A percentile compares a stretch with the other conserved stretches of the same genome.
Evolutionary conservation across 2,888 invertebrate genomes (phyloP).

Genomic region (Thalpophila matura): DNA sequence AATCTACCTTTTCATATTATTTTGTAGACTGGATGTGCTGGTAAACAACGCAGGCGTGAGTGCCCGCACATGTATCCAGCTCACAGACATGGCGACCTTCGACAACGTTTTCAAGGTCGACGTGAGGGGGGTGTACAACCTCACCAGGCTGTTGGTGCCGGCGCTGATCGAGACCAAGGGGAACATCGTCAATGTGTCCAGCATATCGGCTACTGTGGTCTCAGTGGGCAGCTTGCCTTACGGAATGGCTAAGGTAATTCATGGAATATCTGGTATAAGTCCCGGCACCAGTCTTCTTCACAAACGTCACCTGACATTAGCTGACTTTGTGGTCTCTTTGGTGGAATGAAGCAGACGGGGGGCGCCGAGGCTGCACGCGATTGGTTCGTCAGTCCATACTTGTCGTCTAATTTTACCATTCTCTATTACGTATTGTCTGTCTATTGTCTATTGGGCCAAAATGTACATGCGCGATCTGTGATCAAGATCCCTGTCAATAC

Average conservation of each 20-base stretch:
- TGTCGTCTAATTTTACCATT: too few species aligned
- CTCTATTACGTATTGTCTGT: too few species aligned
- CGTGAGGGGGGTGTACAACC: slow-evolving; percentile 90
- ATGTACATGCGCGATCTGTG: background rate
- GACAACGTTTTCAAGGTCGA: slow-evolving; percentile 91
- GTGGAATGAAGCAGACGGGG: too few species aligned
- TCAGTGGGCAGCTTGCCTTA: slow-evolving; percentile 96
- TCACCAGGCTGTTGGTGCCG: slow-evolving; percentile 93
- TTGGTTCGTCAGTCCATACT: too few species aligned
- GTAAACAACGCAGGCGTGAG: slow-evolving; percentile 91
- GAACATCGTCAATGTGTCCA: slow-evolving; percentile 94
- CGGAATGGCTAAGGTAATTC: slow-evolving; percentile 94
- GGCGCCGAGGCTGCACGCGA: too few species aligned
- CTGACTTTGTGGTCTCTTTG: too few species aligned
- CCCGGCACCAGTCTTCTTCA: background rate
- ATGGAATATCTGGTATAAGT: background rate
- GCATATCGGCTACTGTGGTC: slow-evolving; percentile 92
- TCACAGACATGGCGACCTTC: slow-evolving; percentile 67
- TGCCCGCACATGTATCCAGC: slow-evolving; percentile 74
- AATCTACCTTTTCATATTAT: background rate
- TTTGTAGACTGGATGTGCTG: slow-evolving; percentile 56
- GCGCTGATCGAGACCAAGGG: slow-evolving; percentile 92
- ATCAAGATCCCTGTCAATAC: slow-evolving; percentile 58
- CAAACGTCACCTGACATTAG: too few species aligned
- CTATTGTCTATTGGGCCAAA: background rate